A percentile compares a stretch with the other conserved stretches of the same genome.
phyloP scores from a whole-genome alignment of 2,113 vertebrate genomes.

The Pogona vitticeps region DNA sequence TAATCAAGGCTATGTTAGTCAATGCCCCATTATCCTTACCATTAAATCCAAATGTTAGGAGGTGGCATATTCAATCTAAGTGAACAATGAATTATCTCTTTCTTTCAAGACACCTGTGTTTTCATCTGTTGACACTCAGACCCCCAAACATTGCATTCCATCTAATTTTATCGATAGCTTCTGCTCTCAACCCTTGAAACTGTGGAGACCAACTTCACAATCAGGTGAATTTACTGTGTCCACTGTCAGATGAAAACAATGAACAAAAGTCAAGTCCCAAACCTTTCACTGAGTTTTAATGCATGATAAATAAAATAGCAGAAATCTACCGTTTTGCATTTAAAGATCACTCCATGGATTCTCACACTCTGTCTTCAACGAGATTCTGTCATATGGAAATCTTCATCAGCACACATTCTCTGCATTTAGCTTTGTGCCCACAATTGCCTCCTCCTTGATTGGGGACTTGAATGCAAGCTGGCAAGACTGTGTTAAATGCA shows the following conservation, averaged over 20 bases:
- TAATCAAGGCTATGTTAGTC: background rate
- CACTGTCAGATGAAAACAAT: background rate
- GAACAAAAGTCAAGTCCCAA: background rate
- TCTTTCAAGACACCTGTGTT: background rate
- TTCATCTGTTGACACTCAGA: background rate
- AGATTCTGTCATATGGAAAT: background rate
- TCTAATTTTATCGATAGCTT: background rate
- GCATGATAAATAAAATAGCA: slow-evolving; percentile 25
- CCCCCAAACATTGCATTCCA: background rate
- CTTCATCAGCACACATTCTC: slow-evolving; percentile 12
- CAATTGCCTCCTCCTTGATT: slow-evolving; percentile 16
- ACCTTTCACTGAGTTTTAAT: background rate
- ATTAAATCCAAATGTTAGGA: background rate
- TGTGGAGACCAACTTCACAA: background rate
- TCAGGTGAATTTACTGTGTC: background rate
- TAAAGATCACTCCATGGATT: slow-evolving; percentile 10
- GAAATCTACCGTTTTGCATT: slow-evolving; percentile 20
- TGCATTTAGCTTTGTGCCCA: slow-evolving; percentile 1
- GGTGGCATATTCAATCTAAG: background rate
- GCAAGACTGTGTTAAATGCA: background rate
- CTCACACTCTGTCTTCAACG: background rate
- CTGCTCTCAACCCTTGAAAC: background rate
- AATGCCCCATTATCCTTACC: background rate
- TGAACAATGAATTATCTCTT: background rate
- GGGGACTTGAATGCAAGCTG: background rate